Percentiles rank a stretch among this genome's conserved stretches.
phyloP scores from a whole-genome alignment of 2,113 vertebrate genomes.

The Collichthys lucidus region DNA sequence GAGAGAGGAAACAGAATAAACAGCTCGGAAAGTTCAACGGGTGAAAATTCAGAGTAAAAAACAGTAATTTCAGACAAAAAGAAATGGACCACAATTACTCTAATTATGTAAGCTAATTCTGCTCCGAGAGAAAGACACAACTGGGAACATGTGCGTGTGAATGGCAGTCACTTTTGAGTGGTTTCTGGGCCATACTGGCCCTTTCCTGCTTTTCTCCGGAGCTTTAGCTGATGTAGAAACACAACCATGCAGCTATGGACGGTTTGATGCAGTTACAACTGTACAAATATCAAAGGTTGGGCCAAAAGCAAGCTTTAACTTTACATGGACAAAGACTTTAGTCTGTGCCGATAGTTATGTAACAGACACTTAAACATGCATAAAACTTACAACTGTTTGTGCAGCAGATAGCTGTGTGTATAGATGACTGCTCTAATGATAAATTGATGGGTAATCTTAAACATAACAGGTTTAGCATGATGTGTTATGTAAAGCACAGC shows the following conservation, averaged over 20 bases:
- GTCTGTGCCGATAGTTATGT: neutral
- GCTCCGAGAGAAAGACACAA: slow-evolving; percentile 2
- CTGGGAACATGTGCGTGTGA: neutral
- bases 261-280: neutral
- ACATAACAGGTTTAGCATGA: slow-evolving; percentile 12
- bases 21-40: slow-evolving; percentile 42
- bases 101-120: slow-evolving; percentile 13
- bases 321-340: neutral
- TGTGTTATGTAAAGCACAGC: slow-evolving; percentile 25
- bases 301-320: neutral
- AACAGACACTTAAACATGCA: neutral
- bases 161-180: slow-evolving; percentile 9
- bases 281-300: slow-evolving; percentile 35
- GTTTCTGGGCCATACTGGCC: neutral
- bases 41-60: slow-evolving; percentile 24
- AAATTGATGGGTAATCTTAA: slow-evolving; percentile 19
- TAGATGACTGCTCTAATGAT: slow-evolving; percentile 6
- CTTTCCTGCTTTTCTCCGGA: neutral
- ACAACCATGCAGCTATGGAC: slow-evolving; percentile 8
- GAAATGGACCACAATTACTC: slow-evolving; percentile 19
- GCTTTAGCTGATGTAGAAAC: neutral
- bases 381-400: neutral
- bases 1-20: slow-evolving; percentile 8
- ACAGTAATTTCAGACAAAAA: slow-evolving; percentile 23
- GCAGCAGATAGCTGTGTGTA: slow-evolving; percentile 3